A percentile compares a stretch with the other conserved stretches of the same genome.
phyloP scores from a whole-genome alignment of 2,797 vertebrate species.

The Protonibea diacanthus region DNA sequence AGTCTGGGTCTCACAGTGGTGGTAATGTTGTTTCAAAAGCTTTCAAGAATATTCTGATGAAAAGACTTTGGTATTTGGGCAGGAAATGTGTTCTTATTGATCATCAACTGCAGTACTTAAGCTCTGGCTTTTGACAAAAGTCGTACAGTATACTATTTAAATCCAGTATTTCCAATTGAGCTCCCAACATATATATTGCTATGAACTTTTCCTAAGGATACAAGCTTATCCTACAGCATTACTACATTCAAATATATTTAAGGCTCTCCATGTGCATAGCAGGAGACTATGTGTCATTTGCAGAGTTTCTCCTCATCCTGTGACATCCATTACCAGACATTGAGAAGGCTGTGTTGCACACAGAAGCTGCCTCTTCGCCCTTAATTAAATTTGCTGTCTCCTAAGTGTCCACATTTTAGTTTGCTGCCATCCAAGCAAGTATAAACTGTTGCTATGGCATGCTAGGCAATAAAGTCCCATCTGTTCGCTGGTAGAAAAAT shows the following conservation, averaged over 20 bases:
- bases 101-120: neutral
- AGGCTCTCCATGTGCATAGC: constrained; percentile 11
- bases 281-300: constrained; percentile 11
- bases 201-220: neutral
- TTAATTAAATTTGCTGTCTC: constrained; percentile 72
- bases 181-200: neutral
- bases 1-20: neutral
- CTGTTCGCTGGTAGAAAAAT: neutral
- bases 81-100: neutral
- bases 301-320: constrained; percentile 53
- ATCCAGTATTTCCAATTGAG: neutral
- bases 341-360: constrained; percentile 43
- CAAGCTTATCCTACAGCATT: neutral
- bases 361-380: constrained; percentile 52
- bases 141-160: neutral
- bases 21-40: neutral
- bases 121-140: neutral
- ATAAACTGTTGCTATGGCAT: neutral
- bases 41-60: neutral
- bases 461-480: neutral
- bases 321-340: constrained; percentile 79
- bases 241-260: neutral
- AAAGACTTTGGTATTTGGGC: neutral
- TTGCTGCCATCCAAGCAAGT: constrained; percentile 41
- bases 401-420: constrained; percentile 40